Evolutionary conservation across 2,113 vertebrate genomes (phyloP), one percentile per base, ranked within the genome.

Genomic region (Numenius arquata): DNA sequence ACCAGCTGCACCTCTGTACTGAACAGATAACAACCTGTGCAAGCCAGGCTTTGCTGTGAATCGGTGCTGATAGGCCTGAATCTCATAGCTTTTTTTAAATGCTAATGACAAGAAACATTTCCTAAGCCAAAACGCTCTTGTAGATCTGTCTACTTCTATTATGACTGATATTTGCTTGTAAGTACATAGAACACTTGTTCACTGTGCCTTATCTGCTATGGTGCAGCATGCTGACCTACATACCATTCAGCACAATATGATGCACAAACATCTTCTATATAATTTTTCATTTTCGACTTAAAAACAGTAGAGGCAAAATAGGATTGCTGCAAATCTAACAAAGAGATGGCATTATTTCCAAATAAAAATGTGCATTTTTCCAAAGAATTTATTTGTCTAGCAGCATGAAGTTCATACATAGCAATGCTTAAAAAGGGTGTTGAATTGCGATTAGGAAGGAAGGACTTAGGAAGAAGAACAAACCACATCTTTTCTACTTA

Each of bases 151-250:
- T 99, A 99, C 99, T 99, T 99, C 99, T 99, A 99, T 99, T 99
- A 99, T 99, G 99, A 99, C 99, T 99, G 99, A 99, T 99, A 99
- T 99, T 99, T 99, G 98, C 99, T 99, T 99, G 99, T 99, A 99
- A 99, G 99, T 99, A 99, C 99, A 99, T 98, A 99, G 98, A 99
- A 98, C 99, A 99, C 99, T 99, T 99, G 99, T 99, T 99, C 99
- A 98, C 98, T 85, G 98, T 97, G 98, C 99, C 99, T 99, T 99
- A 99, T 99, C 99, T 99, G 98, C 92, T 96, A 98, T 98, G 98
- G 98, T 99, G 99, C 99, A 99, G 99, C 99, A 99, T 98, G 99
- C 99, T 99, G 99, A 99, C 99, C 99, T 99, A 99, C 99, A 99
- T 99, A 99, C 98, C 99, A 99, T 99, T 99, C 99, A 99, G 99